Evolutionary conservation across 2,113 vertebrate species (phyloP).

Genomic region (Grus americana): DNA sequence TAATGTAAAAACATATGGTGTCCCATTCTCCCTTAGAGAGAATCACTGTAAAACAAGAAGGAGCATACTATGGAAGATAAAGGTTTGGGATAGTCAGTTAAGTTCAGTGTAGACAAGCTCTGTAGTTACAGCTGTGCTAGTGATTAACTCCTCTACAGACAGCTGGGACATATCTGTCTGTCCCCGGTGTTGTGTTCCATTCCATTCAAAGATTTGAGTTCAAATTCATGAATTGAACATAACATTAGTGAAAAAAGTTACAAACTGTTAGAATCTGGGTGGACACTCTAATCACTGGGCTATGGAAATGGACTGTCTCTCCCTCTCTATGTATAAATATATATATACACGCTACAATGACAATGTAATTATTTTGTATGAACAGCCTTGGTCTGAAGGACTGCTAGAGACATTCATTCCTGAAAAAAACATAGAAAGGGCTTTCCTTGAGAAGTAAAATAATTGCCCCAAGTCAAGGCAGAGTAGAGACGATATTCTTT

Average conservation of each 20-base stretch:
- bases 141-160: not conserved
- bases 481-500: not conserved
- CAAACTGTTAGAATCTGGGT: not conserved
- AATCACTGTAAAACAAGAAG: not conserved
- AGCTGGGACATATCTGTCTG: not conserved
- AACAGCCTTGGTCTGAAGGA: not conserved
- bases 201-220: not conserved
- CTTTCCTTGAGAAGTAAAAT: not conserved
- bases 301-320: fast-evolving
- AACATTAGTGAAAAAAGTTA: not conserved
- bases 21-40: not conserved
- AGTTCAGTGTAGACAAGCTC: not conserved
- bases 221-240: not conserved
- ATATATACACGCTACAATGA: not conserved
- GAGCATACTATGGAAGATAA: not conserved
- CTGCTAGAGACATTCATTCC: not conserved
- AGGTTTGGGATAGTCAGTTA: not conserved
- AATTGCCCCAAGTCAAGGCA: not conserved
- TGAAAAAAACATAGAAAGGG: not conserved
- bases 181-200: not conserved
- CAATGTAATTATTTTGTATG: not conserved
- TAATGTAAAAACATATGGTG: not conserved
- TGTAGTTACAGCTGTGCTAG: not conserved
- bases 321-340: not conserved
- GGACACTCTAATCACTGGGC: not conserved